Evolutionary conservation across 2,888 invertebrate genomes (phyloP).

Genomic region (Dicranocentrus wangi): DNA sequence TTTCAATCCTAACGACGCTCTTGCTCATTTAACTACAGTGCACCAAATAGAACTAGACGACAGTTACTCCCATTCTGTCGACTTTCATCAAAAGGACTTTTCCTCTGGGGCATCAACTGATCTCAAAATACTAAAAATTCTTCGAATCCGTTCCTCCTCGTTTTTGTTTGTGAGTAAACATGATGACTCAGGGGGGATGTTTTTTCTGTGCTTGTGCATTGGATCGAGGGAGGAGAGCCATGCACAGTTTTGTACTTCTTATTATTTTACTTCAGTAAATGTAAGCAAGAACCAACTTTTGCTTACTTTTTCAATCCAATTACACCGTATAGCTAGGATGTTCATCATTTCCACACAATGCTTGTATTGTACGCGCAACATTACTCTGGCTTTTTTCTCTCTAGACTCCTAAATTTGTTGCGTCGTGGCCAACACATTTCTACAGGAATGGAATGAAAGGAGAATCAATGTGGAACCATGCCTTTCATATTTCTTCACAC

Average conservation of each 20-base stretch:
- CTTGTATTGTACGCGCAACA: too few relatives aligned
- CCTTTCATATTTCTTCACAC: slow-evolving; percentile 9
- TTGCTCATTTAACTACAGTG: slow-evolving; percentile 11
- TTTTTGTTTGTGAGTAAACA: slow-evolving; percentile 9
- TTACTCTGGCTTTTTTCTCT: neutral
- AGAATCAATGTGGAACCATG: neutral
- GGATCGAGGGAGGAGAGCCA: neutral
- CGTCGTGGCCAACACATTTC: neutral
- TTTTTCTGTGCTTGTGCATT: slow-evolving; percentile 4
- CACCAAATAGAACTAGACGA: neutral
- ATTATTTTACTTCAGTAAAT: slow-evolving; percentile 14
- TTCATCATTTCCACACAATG: too few relatives aligned
- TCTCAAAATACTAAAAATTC: neutral
- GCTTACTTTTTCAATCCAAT: neutral
- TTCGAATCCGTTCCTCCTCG: neutral
- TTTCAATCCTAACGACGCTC: neutral
- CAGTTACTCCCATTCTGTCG: neutral
- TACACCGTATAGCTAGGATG: neutral
- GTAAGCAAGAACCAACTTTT: neutral
- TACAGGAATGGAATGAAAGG: neutral
- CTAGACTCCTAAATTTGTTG: slow-evolving; percentile 1
- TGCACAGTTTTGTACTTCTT: neutral
- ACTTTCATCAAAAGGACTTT: neutral
- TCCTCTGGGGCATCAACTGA: neutral
- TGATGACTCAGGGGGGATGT: neutral